Evolutionary conservation across 2,797 vertebrate species (phyloP).

Genomic region (Spatula versicolor): DNA sequence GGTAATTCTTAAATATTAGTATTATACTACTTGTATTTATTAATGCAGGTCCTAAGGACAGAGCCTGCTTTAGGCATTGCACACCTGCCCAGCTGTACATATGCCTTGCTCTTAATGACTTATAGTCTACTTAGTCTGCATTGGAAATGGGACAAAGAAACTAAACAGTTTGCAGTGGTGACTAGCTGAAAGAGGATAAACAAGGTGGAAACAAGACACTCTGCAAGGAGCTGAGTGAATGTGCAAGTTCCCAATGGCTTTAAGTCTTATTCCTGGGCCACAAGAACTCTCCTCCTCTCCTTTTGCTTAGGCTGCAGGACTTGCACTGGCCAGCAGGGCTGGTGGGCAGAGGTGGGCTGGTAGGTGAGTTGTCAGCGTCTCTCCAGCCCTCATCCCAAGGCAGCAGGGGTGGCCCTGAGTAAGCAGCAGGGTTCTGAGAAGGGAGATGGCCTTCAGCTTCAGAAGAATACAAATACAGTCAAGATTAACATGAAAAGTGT

Average conservation of each 20-base stretch:
- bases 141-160: not conserved
- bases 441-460: not conserved
- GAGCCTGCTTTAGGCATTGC: not conserved
- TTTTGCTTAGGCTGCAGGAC: not conserved
- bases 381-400: not conserved
- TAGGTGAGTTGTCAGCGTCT: not conserved
- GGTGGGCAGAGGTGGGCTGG: accelerated
- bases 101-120: not conserved
- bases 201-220: not conserved
- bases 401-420: too few relatives aligned
- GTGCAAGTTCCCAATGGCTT: not conserved
- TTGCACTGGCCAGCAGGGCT: not conserved
- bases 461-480: not conserved
- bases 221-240: not conserved
- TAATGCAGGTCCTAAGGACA: not conserved
- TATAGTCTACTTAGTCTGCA: not conserved
- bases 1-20: not conserved
- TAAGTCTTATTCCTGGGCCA: not conserved
- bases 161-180: not conserved
- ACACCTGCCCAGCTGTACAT: not conserved
- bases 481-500: not conserved
- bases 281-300: not conserved
- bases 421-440: not conserved
- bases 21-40: not conserved
- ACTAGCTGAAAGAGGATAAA: not conserved